Base-by-base conservation (phyloP, 2,888 invertebrate genomes). In the Molanna angustata region DNA sequence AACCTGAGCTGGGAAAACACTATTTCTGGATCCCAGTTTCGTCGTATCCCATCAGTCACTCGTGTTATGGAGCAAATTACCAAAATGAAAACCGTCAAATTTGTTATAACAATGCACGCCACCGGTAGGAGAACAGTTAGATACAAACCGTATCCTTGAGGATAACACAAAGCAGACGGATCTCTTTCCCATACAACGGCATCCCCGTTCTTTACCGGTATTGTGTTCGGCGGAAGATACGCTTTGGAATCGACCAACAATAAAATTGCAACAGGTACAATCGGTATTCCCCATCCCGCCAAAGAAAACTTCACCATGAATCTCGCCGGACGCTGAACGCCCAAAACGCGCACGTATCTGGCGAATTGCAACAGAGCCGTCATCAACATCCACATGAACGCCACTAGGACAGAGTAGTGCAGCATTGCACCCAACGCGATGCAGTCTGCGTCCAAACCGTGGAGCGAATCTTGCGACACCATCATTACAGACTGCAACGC, bases 371-470 rank as follows among this genome's bases (percentile, higher is more conserved):
- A 68, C 43, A 81, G 69, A 1, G 84, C 85, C 49, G 85, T 82
- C 50, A 86, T 81, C 17, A 86, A 67, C 86, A 86, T 86, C 87
- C 86, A 87, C 62, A 79, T 77, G 62, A 87, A 87, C 56, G 84
- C 79, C 1, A 83, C 79, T 40, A 86, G 67, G 27, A 86, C 78
- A 16, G 84, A 80, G 65, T 85, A 86, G 62, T 86, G 86, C 32
- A 86, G 66, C 3, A 80, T 61, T 4, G 81, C 79, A 2, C 86
- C 85, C 11, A 84, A 69, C n/a, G 71, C 61, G 37, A 83, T 73
- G 62, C 86, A 86, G 27, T 71, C 54, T 18, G 58, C 63, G 35
- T 70, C 63, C 27, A 66, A 60, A 19, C 69, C 60, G 20, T 56
- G 49, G 44, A 62, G 65, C 13, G 57, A 51, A 32, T 64, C 69